These are phyloP conservation scores for Leptopilina boulardi DNA, from an alignment of 1,140 invertebrate species.

Conservation along the genomic window DNA sequence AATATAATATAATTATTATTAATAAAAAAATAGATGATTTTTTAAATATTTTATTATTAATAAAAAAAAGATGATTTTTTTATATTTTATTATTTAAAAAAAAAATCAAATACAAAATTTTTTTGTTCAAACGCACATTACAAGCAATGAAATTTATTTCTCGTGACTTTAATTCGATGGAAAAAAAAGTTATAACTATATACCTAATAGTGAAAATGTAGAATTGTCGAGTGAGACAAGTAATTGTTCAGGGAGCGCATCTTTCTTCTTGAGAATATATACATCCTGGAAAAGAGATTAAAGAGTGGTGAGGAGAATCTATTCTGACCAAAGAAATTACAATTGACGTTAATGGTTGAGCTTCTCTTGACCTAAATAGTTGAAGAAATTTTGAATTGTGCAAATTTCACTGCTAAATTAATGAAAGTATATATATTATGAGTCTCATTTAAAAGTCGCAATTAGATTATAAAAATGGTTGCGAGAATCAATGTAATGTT, in stretches of 20 bases:
- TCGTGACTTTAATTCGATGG: neutral
- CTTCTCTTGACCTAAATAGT: constrained; percentile 48
- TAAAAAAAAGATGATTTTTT: neutral
- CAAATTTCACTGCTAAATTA: neutral
- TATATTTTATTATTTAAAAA: neutral
- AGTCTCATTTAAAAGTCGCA: neutral
- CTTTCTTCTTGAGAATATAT: constrained; percentile 1
- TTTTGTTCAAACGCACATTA: neutral
- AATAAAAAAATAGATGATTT: too few species aligned
- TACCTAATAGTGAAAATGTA: neutral
- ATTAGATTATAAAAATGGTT: constrained; percentile 33
- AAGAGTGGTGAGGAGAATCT: constrained; percentile 1
- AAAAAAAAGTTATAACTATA: too few species aligned
- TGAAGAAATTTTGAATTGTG: constrained; percentile 6
- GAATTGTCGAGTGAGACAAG: constrained; percentile 12
- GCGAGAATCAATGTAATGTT: constrained; percentile 21
- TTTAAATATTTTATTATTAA: too few species aligned
- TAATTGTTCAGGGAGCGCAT: constrained; percentile 10
- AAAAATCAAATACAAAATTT: neutral
- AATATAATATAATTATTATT: too few species aligned
- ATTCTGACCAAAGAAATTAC: constrained; percentile 33
- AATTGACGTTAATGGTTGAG: constrained; percentile 51
- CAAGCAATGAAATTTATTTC: constrained; percentile 1
- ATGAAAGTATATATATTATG: constrained; percentile 39
- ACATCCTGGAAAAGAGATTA: constrained; percentile 17